These are phyloP conservation scores for Heterotis niloticus DNA, from an alignment of 2,113 vertebrate species.

Conservation along the genomic window DNA sequence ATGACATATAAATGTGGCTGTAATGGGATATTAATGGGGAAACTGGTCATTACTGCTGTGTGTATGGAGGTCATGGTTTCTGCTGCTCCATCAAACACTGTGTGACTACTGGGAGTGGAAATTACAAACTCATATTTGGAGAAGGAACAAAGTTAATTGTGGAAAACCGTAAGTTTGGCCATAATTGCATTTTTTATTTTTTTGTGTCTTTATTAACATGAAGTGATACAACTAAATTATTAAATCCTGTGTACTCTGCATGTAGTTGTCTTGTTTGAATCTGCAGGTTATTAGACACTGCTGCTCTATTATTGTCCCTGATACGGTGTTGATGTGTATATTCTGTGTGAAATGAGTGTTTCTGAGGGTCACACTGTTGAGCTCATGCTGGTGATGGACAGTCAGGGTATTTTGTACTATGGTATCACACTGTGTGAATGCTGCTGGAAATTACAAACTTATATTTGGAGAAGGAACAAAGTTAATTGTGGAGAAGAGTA, in stretches of 20 bases:
- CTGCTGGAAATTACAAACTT: conserved; percentile 22
- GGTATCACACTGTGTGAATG: conserved; percentile 16
- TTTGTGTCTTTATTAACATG: background rate
- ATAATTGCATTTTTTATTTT: background rate
- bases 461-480: conserved; percentile 40
- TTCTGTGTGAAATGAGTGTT: background rate
- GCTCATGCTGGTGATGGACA: background rate
- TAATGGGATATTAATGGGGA: no score
- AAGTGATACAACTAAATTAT: no score
- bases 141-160: conserved; percentile 26
- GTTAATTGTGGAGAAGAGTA: conserved; percentile 42
- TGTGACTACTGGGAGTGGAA: conserved; percentile 10
- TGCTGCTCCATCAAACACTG: background rate
- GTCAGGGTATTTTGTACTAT: conserved; percentile 3
- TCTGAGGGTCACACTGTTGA: background rate
- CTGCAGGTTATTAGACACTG: background rate
- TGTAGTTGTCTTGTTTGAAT: no score
- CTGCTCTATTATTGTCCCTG: background rate
- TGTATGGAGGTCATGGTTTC: background rate
- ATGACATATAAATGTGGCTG: background rate
- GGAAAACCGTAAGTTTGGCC: conserved; percentile 20
- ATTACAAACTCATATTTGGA: conserved; percentile 23
- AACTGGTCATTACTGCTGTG: background rate
- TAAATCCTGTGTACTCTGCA: no score
- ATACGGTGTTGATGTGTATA: background rate